Conservation (phyloP, 2,113 vertebrate species). For the Thamnophis sirtalis region DNA sequence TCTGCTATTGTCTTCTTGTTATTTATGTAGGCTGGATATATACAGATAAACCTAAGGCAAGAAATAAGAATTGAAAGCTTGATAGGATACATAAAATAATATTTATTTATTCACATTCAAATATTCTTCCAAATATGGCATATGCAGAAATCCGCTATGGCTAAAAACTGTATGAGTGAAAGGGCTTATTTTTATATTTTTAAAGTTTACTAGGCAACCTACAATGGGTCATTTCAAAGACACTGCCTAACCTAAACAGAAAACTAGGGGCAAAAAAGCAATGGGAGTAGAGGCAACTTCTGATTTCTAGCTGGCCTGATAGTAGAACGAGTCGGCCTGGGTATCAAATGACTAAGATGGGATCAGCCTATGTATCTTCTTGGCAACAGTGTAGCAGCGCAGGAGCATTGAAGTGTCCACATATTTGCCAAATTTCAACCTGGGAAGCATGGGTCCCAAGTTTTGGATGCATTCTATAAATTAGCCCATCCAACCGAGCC, state of each 20-base stretch:
- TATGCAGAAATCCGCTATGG: background rate
- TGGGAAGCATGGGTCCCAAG: too few relatives aligned
- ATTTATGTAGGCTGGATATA: slow-evolving; percentile 95
- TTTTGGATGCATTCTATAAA: too few relatives aligned
- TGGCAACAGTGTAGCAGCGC: background rate
- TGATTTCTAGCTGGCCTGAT: background rate
- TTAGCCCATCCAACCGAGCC: too few relatives aligned
- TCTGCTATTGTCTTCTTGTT: slow-evolving; percentile 96
- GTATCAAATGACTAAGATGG: background rate
- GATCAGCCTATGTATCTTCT: background rate
- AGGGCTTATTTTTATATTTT: background rate
- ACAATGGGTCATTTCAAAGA: background rate
- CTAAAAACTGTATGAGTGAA: background rate
- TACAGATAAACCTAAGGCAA: slow-evolving; percentile 83
- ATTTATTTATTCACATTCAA: background rate
- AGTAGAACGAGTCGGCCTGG: background rate
- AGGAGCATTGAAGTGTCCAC: background rate
- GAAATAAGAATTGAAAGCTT: background rate
- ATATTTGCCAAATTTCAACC: background rate
- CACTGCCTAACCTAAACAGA: background rate
- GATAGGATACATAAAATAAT: background rate
- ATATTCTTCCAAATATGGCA: background rate
- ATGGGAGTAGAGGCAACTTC: background rate
- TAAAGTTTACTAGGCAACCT: background rate
- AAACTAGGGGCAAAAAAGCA: background rate